Evolutionary conservation across 2,113 vertebrate species (phyloP).

Genomic region (Xenotilapia longispinis): DNA sequence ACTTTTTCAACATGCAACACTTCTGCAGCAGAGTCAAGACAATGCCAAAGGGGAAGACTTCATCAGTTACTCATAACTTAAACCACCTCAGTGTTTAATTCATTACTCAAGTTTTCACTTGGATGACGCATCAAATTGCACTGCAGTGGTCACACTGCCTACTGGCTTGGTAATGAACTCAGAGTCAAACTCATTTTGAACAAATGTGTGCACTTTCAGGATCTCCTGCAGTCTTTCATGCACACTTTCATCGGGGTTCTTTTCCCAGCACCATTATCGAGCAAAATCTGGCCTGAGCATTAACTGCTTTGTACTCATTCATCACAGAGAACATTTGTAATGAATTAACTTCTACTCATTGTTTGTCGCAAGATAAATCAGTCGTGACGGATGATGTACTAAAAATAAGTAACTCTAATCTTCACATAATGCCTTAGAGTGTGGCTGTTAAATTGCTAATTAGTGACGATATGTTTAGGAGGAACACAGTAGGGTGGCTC

Average conservation of each 20-base stretch:
- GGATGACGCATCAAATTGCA: neutral
- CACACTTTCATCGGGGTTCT: neutral
- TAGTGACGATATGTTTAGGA: slow-evolving; percentile 2
- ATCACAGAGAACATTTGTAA: neutral
- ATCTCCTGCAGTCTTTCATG: neutral
- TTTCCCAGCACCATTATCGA: neutral
- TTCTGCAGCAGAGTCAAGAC: neutral
- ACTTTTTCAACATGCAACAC: neutral
- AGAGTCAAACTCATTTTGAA: neutral
- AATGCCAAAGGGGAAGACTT: neutral
- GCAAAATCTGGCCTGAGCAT: neutral
- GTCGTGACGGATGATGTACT: neutral
- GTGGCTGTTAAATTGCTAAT: slow-evolving; percentile 14
- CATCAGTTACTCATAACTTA: neutral
- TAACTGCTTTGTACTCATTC: slow-evolving; percentile 8
- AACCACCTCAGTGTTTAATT: neutral
- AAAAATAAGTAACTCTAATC: slow-evolving; percentile 16
- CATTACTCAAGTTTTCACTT: neutral
- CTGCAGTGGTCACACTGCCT: neutral
- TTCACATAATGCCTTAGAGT: slow-evolving; percentile 18
- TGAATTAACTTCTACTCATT: slow-evolving; percentile 2
- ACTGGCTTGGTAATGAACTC: neutral
- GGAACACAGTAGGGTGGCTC: neutral
- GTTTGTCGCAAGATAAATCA: slow-evolving; percentile 15
- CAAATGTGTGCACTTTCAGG: neutral